Conservation (phyloP, 2,888 invertebrate genomes). For the Exephanes ischioxanthus region DNA sequence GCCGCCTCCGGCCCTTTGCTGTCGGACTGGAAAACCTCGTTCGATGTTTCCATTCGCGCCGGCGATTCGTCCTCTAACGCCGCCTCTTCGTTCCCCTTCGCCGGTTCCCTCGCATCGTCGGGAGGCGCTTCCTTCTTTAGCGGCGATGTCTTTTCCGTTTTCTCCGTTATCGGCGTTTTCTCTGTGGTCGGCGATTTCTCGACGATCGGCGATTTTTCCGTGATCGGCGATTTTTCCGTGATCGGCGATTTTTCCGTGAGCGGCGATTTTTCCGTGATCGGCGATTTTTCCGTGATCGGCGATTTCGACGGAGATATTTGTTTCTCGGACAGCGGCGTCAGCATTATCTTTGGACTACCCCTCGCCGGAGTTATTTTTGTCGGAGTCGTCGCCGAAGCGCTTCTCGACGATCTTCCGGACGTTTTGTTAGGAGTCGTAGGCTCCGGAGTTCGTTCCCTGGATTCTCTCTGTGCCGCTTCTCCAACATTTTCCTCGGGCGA, state of each 20-base stretch:
- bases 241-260: background rate
- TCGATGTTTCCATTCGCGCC: conserved; percentile 13
- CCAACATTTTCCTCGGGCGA: conserved; percentile 70
- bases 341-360: conserved; percentile 64
- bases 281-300: conserved; percentile 59
- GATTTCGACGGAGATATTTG: conserved; percentile 68
- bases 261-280: conserved; percentile 33
- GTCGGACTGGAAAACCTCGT: conserved; percentile 13
- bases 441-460: conserved; percentile 75
- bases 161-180: background rate
- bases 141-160: conserved; percentile 31
- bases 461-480: conserved; percentile 70
- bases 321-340: conserved; percentile 59
- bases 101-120: conserved; percentile 19
- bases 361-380: conserved; percentile 68
- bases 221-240: conserved; percentile 62
- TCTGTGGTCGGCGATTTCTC: conserved; percentile 32
- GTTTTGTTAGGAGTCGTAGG: conserved; percentile 76
- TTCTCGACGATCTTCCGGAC: conserved; percentile 74
- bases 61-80: background rate
- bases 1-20: background rate
- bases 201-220: conserved; percentile 55
- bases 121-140: conserved; percentile 50
- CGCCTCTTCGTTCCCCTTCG: background rate
- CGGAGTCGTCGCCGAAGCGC: conserved; percentile 72